Percentiles rank a stretch among this genome's conserved stretches.
Conservation (phyloP, 2,888 invertebrate species). For the Busseola fusca region DNA sequence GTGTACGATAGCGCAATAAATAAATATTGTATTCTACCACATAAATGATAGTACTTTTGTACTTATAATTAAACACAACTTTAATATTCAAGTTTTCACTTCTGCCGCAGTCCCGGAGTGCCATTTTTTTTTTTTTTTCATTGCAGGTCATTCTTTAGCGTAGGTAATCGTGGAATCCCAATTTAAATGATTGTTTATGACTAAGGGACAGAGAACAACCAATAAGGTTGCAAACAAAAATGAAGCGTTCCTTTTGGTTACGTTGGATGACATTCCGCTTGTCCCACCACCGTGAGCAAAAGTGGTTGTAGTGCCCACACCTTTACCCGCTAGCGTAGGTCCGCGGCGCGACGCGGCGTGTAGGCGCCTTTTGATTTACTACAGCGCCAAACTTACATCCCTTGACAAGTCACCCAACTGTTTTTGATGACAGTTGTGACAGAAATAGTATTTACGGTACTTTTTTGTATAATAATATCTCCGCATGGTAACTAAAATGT, state of each 20-base stretch:
- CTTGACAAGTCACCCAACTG: slow-evolving; percentile 64
- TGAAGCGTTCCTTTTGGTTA: slow-evolving; percentile 14
- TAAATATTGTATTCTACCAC: too few species aligned
- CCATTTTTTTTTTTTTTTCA: background rate
- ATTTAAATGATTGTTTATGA: slow-evolving; percentile 7
- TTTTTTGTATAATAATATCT: slow-evolving; percentile 52
- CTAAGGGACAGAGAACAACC: background rate
- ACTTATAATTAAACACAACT: too few species aligned
- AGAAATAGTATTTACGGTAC: slow-evolving; percentile 60
- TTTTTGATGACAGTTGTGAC: slow-evolving; percentile 59
- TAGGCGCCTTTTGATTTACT: slow-evolving; percentile 82
- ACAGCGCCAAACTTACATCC: slow-evolving; percentile 75
- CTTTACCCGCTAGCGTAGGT: slow-evolving; percentile 42
- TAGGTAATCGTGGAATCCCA: slow-evolving; percentile 4
- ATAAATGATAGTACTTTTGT: too few species aligned
- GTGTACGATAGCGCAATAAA: too few species aligned
- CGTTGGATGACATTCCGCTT: slow-evolving; percentile 20
- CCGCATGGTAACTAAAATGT: slow-evolving; percentile 42
- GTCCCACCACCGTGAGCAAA: background rate
- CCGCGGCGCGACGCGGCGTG: slow-evolving; percentile 56
- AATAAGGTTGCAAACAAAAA: slow-evolving; percentile 16
- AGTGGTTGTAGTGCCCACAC: slow-evolving; percentile 28
- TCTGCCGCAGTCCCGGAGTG: too few species aligned
- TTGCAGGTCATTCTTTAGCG: slow-evolving; percentile 2
- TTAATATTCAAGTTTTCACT: too few species aligned